Conservation (phyloP, 2,797 vertebrate species). For the Amniataba percoides region DNA sequence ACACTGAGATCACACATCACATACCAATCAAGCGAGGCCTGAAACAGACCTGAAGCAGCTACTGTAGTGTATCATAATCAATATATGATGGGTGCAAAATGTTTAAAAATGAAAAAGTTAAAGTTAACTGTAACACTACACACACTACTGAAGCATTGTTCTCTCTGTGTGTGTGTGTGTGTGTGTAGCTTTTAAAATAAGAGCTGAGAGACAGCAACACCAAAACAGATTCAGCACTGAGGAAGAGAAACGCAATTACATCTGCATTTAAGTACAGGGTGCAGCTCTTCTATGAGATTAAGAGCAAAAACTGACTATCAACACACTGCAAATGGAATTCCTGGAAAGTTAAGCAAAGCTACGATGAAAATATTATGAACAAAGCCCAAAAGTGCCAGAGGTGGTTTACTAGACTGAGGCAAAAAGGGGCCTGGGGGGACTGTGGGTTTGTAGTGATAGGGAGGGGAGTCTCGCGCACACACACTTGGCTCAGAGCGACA, state of each 20-base stretch:
- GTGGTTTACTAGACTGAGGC: constrained; percentile 76
- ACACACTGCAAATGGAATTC: constrained; percentile 62
- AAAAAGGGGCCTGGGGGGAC: constrained; percentile 72
- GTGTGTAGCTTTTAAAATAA: neutral
- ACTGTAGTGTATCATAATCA: constrained; percentile 42
- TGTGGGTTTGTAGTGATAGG: constrained; percentile 76
- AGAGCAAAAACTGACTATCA: constrained; percentile 48
- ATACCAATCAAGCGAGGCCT: constrained; percentile 65
- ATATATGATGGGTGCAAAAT: neutral
- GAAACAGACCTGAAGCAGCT: constrained; percentile 44
- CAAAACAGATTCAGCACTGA: constrained; percentile 5
- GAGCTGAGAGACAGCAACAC: neutral
- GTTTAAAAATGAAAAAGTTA: neutral
- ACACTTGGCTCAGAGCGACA: constrained; percentile 49
- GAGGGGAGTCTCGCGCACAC: constrained; percentile 54
- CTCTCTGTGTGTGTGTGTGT: neutral
- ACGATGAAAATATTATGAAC: constrained; percentile 77
- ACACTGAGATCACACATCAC: constrained; percentile 78
- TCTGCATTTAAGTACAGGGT: constrained; percentile 38
- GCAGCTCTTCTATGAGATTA: constrained; percentile 40
- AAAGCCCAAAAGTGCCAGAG: constrained; percentile 77
- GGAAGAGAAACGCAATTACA: constrained; percentile 1
- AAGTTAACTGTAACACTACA: neutral
- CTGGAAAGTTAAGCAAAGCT: constrained; percentile 71
- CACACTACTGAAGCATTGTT: neutral